Conservation (phyloP, 2,888 invertebrate species). For the Glyphotaelius pellucidus region DNA sequence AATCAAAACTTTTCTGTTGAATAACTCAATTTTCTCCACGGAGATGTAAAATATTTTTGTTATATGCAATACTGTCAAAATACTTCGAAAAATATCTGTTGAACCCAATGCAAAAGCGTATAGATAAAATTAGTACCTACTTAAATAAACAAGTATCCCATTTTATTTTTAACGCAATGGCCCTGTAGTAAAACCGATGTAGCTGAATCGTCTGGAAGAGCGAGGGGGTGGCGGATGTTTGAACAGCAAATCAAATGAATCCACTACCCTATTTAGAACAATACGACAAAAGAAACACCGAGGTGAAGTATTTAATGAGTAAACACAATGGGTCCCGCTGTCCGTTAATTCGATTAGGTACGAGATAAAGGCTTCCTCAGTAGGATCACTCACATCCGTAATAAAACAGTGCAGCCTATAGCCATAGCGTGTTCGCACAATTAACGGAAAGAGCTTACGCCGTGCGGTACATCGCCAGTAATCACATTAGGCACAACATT, state of each 20-base stretch:
- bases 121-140: neutral
- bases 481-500: constrained; percentile 45
- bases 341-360: constrained; percentile 19
- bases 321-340: constrained; percentile 12
- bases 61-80: too few species aligned
- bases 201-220: neutral
- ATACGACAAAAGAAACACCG: neutral
- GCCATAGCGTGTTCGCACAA: constrained; percentile 17
- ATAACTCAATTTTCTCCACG: too few species aligned
- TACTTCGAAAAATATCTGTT: neutral
- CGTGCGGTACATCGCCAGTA: constrained; percentile 21
- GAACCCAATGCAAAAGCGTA: neutral
- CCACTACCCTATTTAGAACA: neutral
- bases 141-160: neutral
- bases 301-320: constrained; percentile 5
- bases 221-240: neutral
- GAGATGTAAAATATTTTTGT: too few species aligned
- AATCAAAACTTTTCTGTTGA: too few species aligned
- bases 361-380: neutral
- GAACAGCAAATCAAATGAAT: constrained; percentile 2
- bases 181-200: neutral
- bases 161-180: neutral
- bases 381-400: constrained; percentile 26
- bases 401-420: constrained; percentile 20
- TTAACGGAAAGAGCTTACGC: constrained; percentile 42